These are phyloP conservation scores for Corydoras maculifer DNA, from an alignment of 2,113 vertebrate genomes.

Conservation along the genomic window DNA sequence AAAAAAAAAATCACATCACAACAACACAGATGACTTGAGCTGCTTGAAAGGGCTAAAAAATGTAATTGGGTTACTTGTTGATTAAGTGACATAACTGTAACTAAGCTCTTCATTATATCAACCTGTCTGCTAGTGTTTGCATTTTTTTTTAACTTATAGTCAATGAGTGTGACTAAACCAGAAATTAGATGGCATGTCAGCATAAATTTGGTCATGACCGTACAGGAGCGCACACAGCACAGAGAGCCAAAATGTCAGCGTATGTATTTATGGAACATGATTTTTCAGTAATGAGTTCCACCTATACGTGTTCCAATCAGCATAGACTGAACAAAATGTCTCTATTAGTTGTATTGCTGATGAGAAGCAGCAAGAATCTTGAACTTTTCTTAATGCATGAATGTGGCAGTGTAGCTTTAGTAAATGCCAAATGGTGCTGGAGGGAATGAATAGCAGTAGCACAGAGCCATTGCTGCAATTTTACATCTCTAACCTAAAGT, in stretches of 20 bases:
- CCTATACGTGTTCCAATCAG: background rate
- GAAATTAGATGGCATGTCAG: no score
- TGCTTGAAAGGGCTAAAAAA: no score
- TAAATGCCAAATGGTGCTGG: background rate
- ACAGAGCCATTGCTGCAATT: background rate
- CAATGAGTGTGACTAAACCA: no score
- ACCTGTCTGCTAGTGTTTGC: no score
- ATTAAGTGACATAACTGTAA: no score
- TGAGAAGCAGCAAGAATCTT: background rate
- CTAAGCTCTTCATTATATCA: no score
- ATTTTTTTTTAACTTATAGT: no score
- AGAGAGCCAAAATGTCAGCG: background rate
- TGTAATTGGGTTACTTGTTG: no score
- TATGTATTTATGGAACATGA: background rate
- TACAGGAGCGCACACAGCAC: no score
- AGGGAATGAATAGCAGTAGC: background rate
- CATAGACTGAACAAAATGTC: background rate
- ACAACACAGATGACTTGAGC: no score
- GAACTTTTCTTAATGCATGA: background rate
- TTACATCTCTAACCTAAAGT: background rate
- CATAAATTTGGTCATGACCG: no score
- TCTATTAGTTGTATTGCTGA: background rate
- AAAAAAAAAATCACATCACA: no score
- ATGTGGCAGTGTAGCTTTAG: background rate
- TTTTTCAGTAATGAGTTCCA: background rate